phyloP scores from a whole-genome alignment of 1,140 invertebrate species.

The Eriocheir sinensis region DNA sequence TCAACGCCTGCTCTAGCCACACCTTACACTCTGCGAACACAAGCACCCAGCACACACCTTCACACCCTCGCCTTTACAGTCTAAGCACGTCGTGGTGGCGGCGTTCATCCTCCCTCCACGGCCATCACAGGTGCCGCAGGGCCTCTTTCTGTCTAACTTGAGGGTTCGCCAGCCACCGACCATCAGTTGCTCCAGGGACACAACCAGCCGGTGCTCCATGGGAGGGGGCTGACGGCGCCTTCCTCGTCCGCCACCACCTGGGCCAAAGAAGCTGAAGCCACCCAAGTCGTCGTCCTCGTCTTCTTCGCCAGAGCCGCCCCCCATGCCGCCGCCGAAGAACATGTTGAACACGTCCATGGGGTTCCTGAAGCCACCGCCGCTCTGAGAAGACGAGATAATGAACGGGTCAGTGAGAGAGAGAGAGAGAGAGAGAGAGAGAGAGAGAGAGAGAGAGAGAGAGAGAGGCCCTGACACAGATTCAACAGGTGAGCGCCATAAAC shows the following conservation, averaged over 20 bases:
- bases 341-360: slow-evolving; percentile 86
- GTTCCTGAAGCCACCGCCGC: slow-evolving; percentile 82
- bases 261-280: slow-evolving; percentile 43
- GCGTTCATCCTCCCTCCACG: slow-evolving; percentile 83
- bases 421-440: background rate
- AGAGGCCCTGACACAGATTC: background rate
- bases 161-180: slow-evolving; percentile 83
- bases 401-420: background rate
- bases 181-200: slow-evolving; percentile 83
- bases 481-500: no score
- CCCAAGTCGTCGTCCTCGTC: slow-evolving; percentile 63
- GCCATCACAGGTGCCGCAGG: slow-evolving; percentile 82
- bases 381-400: background rate
- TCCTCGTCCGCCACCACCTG: background rate
- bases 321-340: slow-evolving; percentile 83
- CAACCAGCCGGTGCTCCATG: slow-evolving; percentile 80
- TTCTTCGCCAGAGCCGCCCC: slow-evolving; percentile 40
- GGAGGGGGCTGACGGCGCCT: slow-evolving; percentile 63
- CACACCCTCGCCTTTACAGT: slow-evolving; percentile 82
- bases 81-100: slow-evolving; percentile 79
- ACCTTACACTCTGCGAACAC: no score
- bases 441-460: background rate
- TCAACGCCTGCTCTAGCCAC: no score
- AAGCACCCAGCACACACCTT: slow-evolving; percentile 79
- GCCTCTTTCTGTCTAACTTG: slow-evolving; percentile 82